phyloP scores from a whole-genome alignment of 1,140 invertebrate genomes.

The Habropoda laboriosa region DNA sequence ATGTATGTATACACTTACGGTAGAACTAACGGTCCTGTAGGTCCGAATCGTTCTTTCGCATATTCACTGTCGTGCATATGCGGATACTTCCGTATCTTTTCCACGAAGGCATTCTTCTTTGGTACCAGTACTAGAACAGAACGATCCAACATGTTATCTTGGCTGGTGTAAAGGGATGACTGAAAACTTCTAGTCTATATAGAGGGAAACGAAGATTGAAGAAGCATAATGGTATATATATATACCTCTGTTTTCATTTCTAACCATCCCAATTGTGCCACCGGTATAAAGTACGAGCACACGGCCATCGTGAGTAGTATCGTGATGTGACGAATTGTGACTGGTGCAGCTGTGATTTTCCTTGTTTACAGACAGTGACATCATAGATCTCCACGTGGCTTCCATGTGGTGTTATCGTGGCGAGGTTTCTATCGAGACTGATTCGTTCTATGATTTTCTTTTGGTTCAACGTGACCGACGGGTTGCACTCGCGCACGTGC shows the following conservation, averaged over 20 bases:
- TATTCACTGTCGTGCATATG: constrained; percentile 89
- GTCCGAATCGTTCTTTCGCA: constrained; percentile 82
- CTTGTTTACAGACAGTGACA: constrained; percentile 12
- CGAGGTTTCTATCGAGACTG: background rate
- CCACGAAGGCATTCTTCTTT: constrained; percentile 84
- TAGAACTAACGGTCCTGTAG: constrained; percentile 84
- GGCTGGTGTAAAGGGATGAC: background rate
- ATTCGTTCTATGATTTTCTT: constrained; percentile 39
- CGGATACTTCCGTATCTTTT: constrained; percentile 85
- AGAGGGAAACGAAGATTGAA: background rate
- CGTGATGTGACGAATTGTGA: too few species aligned
- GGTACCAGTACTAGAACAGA: constrained; percentile 84
- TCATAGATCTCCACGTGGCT: background rate
- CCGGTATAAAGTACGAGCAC: constrained; percentile 93
- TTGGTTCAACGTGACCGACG: too few species aligned
- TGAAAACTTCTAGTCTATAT: too few species aligned
- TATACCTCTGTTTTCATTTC: constrained; percentile 87
- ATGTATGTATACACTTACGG: constrained; percentile 82
- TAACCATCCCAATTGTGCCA: constrained; percentile 94
- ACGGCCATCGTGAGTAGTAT: constrained; percentile 68
- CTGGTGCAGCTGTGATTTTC: too few species aligned
- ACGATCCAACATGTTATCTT: background rate
- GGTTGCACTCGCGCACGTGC: background rate
- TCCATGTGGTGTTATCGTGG: background rate
- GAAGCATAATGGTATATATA: too few species aligned